phyloP scores from a whole-genome alignment of 1,140 invertebrate genomes.

The Aporrectodea caliginosa region DNA sequence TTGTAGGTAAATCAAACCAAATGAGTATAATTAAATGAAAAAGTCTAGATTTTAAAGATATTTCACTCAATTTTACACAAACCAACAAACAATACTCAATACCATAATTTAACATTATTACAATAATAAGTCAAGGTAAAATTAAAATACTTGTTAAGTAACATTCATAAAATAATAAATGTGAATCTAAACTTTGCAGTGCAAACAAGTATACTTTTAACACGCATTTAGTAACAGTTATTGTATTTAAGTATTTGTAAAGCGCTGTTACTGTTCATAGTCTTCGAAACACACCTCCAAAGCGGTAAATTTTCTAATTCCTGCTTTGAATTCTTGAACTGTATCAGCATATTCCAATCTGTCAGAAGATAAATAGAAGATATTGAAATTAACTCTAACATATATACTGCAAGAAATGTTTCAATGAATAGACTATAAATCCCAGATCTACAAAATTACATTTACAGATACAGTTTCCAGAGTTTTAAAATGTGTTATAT shows the following conservation, averaged over 20 bases:
- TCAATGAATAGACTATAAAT: neutral
- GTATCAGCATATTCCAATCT: constrained; percentile 17
- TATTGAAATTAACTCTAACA: neutral
- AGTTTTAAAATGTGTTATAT: neutral
- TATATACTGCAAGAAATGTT: neutral
- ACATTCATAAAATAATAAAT: neutral
- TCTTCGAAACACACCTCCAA: constrained; percentile 10
- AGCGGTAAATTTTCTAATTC: constrained; percentile 16
- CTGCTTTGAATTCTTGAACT: constrained; percentile 1
- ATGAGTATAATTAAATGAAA: neutral
- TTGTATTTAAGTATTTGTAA: neutral
- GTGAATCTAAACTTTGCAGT: neutral
- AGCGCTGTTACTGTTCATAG: too few species aligned
- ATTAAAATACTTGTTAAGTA: too few species aligned
- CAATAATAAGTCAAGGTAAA: too few species aligned
- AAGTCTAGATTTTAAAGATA: constrained; percentile 14
- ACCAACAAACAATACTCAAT: too few species aligned
- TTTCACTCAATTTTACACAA: too few species aligned
- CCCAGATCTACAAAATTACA: neutral
- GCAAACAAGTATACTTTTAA: neutral
- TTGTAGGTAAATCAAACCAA: neutral
- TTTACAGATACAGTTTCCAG: neutral
- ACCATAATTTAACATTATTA: too few species aligned
- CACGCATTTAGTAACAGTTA: neutral
- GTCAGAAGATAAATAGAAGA: neutral